phyloP scores from a whole-genome alignment of 30 jellyfish, hydroid and myxozoan species.

The Turritopsis rubra region DNA sequence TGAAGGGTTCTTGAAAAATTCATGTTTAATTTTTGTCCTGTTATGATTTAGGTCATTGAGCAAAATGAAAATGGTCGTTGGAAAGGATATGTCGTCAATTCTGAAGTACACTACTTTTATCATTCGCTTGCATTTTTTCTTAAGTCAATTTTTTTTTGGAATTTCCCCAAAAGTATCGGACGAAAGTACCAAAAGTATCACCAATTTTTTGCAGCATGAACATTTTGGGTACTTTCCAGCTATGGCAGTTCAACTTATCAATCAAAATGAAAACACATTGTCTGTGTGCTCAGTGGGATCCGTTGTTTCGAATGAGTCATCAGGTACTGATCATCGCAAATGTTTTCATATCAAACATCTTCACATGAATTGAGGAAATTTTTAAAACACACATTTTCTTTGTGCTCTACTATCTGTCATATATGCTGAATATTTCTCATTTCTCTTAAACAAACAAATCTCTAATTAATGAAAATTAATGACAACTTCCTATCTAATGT shows the following conservation, averaged over 20 bases:
- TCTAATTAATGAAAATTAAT: background rate
- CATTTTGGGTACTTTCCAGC: slow-evolving; percentile 74
- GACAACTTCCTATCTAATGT: background rate
- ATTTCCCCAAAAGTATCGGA: too few relatives aligned
- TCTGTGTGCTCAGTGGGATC: slow-evolving; percentile 22
- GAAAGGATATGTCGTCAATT: slow-evolving; percentile 66
- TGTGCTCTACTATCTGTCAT: background rate
- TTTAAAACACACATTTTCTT: background rate
- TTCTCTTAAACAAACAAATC: background rate
- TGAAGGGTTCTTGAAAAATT: background rate
- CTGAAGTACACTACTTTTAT: slow-evolving; percentile 24
- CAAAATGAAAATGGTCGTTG: slow-evolving; percentile 79
- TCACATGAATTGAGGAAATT: background rate
- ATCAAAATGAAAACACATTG: slow-evolving; percentile 21
- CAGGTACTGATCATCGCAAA: background rate
- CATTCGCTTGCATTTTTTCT: too few relatives aligned
- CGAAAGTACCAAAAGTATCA: too few relatives aligned
- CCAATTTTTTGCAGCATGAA: slow-evolving; percentile 39
- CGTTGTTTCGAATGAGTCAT: slow-evolving; percentile 14
- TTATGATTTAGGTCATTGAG: slow-evolving; percentile 51
- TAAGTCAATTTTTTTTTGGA: too few relatives aligned
- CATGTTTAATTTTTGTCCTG: too few relatives aligned
- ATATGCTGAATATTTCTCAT: background rate
- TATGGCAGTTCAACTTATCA: slow-evolving; percentile 45
- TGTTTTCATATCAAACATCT: background rate